phyloP scores from a whole-genome alignment of 2,113 vertebrate species.

The Mus pahari region DNA sequence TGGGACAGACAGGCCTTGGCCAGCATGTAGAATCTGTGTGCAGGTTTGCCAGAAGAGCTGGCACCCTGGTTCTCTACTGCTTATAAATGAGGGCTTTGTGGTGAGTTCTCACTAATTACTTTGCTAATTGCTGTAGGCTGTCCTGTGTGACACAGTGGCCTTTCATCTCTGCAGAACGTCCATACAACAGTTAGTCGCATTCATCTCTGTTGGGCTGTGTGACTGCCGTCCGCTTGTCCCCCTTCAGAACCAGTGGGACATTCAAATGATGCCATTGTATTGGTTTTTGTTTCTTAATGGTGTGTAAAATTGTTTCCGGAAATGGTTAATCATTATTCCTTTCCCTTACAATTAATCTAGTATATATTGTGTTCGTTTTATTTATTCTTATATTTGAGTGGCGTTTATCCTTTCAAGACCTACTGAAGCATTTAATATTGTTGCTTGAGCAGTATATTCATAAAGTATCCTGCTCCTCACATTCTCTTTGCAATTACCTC shows the following conservation, averaged over 20 bases:
- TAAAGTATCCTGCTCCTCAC: background rate
- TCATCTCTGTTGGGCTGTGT: background rate
- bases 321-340: constrained; percentile 27
- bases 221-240: background rate
- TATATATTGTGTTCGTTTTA: background rate
- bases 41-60: background rate
- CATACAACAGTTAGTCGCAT: background rate
- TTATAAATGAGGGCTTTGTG: constrained; percentile 38
- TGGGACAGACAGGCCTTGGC: background rate
- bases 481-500: background rate
- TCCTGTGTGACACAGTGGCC: background rate
- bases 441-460: background rate
- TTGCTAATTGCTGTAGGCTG: constrained; percentile 37
- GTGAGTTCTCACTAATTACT: constrained; percentile 26
- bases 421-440: background rate
- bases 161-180: constrained; percentile 26
- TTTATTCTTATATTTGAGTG: constrained; percentile 36
- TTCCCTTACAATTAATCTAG: background rate
- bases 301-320: constrained; percentile 35
- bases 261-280: background rate
- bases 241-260: background rate
- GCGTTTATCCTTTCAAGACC: constrained; percentile 30
- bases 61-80: background rate
- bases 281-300: background rate
- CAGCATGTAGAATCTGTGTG: constrained; percentile 10